Percentiles rank a stretch among this genome's conserved stretches.
These are phyloP conservation scores for Atrina japonica DNA, from an alignment of 2,888 invertebrate genomes.

Conservation along the genomic window DNA sequence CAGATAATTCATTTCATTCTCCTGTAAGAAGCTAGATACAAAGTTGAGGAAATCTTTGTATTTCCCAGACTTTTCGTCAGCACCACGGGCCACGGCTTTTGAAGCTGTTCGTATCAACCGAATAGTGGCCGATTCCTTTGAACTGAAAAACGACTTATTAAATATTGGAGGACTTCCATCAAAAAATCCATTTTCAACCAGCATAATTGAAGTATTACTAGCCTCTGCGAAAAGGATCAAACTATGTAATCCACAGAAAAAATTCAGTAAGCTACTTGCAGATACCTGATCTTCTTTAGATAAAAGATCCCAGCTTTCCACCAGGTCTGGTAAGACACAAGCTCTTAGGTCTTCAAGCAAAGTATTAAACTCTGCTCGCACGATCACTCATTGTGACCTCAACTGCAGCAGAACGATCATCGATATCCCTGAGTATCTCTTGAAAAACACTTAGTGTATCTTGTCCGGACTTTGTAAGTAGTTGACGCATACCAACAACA, in stretches of 20 bases:
- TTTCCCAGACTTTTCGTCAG: constrained; percentile 47
- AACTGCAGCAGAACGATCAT: constrained; percentile 30
- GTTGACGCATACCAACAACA: constrained; percentile 36
- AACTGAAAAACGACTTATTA: constrained; percentile 38
- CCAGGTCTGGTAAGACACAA: constrained; percentile 42
- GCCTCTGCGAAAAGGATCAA: constrained; percentile 51
- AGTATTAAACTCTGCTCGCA: constrained; percentile 37
- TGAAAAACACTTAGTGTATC: too few relatives aligned
- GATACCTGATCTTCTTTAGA: constrained; percentile 34
- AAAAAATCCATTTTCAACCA: constrained; percentile 39
- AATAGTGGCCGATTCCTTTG: constrained; percentile 40
- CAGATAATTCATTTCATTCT: constrained; percentile 23
- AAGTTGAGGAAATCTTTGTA: constrained; percentile 36
- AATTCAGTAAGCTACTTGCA: constrained; percentile 44
- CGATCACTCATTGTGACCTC: constrained; percentile 15
- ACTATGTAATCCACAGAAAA: constrained; percentile 55
- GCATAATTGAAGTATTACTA: constrained; percentile 27
- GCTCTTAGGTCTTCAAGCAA: constrained; percentile 43
- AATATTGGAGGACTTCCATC: constrained; percentile 32
- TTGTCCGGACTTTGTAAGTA: constrained; percentile 34
- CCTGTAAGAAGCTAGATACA: constrained; percentile 36
- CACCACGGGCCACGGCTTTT: constrained; percentile 51
- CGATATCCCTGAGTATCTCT: constrained; percentile 36
- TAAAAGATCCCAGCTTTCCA: constrained; percentile 40
- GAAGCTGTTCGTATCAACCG: constrained; percentile 32